phyloP scores from a whole-genome alignment of 2,797 vertebrate genomes.

The Cyclura pinguis region DNA sequence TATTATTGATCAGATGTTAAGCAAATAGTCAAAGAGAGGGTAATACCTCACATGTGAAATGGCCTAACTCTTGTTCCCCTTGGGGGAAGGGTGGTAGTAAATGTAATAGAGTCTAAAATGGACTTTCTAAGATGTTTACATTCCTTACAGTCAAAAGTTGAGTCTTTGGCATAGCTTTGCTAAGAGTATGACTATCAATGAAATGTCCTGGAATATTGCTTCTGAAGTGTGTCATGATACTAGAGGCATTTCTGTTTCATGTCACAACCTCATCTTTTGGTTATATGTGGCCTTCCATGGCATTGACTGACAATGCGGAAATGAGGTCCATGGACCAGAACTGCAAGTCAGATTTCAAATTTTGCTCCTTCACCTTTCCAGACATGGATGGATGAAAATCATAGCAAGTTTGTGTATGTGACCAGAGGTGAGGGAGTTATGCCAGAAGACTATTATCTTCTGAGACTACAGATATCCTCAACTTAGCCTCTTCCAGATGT shows the following conservation, averaged over 20 bases:
- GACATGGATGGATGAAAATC: slow-evolving; percentile 1
- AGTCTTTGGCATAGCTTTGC: not conserved
- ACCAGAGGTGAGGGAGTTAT: no score
- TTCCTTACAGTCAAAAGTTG: not conserved
- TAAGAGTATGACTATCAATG: not conserved
- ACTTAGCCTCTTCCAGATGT: not conserved
- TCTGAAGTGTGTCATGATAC: slow-evolving; percentile 6
- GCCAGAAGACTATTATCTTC: not conserved
- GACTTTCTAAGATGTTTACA: not conserved
- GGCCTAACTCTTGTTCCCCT: no score
- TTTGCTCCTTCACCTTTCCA: slow-evolving; percentile 5
- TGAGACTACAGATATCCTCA: not conserved
- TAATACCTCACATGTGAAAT: no score
- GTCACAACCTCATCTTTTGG: not conserved
- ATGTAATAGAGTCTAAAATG: not conserved
- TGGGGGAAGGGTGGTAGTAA: not conserved
- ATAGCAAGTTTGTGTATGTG: not conserved
- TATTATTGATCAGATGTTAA: not conserved
- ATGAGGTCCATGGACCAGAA: slow-evolving; percentile 26
- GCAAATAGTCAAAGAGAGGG: not conserved
- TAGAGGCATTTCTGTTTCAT: not conserved
- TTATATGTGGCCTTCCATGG: slow-evolving; percentile 2
- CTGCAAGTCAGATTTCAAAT: slow-evolving; percentile 15
- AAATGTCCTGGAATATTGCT: slow-evolving; percentile 9
- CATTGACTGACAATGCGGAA: slow-evolving; percentile 34